A percentile compares a stretch with the other conserved stretches of the same genome.
Evolutionary conservation across 2,888 invertebrate genomes (phyloP).

Genomic region (Rambutsinella grinnellia): DNA sequence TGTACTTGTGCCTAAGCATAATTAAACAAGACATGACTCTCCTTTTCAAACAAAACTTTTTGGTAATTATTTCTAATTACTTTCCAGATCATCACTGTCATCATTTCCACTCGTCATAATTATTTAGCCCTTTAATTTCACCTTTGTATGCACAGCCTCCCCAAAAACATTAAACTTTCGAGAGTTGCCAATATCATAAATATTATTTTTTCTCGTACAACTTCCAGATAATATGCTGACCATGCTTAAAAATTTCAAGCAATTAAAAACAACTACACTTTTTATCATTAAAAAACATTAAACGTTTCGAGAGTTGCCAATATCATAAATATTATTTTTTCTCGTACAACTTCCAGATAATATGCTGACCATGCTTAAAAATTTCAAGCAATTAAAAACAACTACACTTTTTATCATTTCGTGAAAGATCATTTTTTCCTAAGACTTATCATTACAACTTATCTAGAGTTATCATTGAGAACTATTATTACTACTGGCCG

Average conservation of each 20-base stretch:
- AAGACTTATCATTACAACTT: no score
- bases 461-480: no score
- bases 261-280: no score
- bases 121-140: constrained; percentile 10
- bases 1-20: neutral
- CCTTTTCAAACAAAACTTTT: constrained; percentile 7
- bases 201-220: neutral
- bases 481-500: no score
- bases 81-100: constrained; percentile 40
- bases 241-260: no score
- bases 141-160: constrained; percentile 20
- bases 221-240: neutral
- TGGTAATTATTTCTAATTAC: constrained; percentile 52
- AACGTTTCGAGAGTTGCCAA: neutral
- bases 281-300: neutral
- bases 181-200: neutral
- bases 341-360: neutral
- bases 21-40: neutral
- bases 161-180: neutral
- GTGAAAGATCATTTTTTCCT: no score
- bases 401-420: no score
- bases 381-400: no score
- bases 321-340: neutral
- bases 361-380: no score
- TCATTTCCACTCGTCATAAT: constrained; percentile 30